phyloP scores from a whole-genome alignment of 2,113 vertebrate species.

The Mungos mungo region DNA sequence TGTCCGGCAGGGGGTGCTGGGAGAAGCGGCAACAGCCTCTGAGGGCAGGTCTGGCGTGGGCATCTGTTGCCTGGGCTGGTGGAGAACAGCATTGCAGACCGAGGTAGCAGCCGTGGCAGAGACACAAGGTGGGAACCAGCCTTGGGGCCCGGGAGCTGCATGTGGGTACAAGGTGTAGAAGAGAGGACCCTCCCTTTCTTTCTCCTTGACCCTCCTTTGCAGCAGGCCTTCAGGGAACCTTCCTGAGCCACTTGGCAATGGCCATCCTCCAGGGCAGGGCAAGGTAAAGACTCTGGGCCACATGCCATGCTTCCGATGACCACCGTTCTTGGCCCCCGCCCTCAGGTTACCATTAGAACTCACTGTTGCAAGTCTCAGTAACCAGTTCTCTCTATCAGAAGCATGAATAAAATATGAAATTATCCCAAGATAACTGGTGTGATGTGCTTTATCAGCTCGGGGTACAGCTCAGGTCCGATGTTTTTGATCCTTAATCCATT shows the following conservation, averaged over 20 bases:
- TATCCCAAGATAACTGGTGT: neutral
- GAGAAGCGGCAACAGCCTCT: fast-evolving
- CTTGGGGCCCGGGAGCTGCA: fast-evolving
- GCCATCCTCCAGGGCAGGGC: neutral
- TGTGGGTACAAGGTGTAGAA: neutral
- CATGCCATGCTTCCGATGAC: fast-evolving
- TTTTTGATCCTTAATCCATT: neutral
- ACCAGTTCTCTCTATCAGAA: neutral
- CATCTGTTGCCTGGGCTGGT: neutral
- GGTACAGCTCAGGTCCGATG: neutral
- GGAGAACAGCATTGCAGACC: neutral
- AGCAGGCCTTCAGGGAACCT: neutral
- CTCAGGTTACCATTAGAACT: neutral
- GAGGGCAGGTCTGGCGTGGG: neutral
- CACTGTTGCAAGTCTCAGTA: neutral
- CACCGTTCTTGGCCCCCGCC: neutral
- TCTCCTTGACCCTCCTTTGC: neutral
- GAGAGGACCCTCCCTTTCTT: neutral
- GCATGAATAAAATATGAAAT: neutral
- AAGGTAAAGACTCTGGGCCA: neutral
- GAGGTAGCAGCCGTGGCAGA: neutral
- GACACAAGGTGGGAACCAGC: neutral
- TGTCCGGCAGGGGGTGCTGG: fast-evolving
- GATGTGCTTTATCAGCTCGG: neutral
- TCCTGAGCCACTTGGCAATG: neutral